Conservation (phyloP, 1,140 invertebrate species). For the Megathymus violae region DNA sequence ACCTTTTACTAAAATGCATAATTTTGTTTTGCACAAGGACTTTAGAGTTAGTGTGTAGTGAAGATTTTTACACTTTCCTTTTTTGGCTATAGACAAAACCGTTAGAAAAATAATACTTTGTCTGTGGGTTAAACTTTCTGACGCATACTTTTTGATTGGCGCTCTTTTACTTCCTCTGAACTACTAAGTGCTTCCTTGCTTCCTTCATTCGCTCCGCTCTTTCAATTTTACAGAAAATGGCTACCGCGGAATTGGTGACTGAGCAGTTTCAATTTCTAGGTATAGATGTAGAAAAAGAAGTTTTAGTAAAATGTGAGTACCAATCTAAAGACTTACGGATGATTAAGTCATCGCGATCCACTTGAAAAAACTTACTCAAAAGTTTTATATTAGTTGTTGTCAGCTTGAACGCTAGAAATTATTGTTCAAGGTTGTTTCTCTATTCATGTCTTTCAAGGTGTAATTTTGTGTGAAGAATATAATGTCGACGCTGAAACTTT, state of each 20-base stretch:
- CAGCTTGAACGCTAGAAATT: slow-evolving; percentile 62
- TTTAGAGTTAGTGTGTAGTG: too few species aligned
- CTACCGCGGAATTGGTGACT: slow-evolving; percentile 82
- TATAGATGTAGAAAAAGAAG: slow-evolving; percentile 74
- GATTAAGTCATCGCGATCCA: slow-evolving; percentile 7
- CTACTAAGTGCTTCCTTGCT: slow-evolving; percentile 32
- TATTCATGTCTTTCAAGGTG: slow-evolving; percentile 76
- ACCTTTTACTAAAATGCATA: too few species aligned
- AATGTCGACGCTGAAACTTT: slow-evolving; percentile 87
- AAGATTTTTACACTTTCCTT: too few species aligned
- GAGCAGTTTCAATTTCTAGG: slow-evolving; percentile 82
- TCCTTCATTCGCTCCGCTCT: slow-evolving; percentile 67
- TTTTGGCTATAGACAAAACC: background rate
- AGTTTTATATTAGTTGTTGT: slow-evolving; percentile 51
- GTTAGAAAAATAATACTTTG: slow-evolving; percentile 33
- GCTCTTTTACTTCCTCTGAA: slow-evolving; percentile 71
- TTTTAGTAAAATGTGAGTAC: slow-evolving; percentile 76
- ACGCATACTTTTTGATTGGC: slow-evolving; percentile 78
- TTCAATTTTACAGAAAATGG: slow-evolving; percentile 81
- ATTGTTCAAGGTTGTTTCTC: slow-evolving; percentile 79
- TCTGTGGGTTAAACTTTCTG: slow-evolving; percentile 65
- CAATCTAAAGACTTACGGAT: slow-evolving; percentile 13
- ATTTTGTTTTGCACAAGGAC: too few species aligned
- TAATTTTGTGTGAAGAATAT: slow-evolving; percentile 85
- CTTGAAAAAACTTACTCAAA: slow-evolving; percentile 30